A percentile compares a stretch with the other conserved stretches of the same genome.
Conservation (phyloP, 2,888 invertebrate species). For the Tromatobia lineatoria region DNA sequence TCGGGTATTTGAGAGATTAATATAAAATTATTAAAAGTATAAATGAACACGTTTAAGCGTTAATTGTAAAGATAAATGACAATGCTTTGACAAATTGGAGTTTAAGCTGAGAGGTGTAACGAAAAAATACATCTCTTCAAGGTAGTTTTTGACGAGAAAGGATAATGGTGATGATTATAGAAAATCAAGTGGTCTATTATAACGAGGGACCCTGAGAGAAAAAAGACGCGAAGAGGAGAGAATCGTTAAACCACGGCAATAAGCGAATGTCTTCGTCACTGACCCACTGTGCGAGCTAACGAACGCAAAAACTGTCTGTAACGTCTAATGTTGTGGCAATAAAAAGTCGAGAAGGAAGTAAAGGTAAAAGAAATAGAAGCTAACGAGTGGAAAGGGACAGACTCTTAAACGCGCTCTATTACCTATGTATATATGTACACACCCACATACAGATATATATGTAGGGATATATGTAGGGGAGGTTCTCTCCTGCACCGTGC, state of each 20-base stretch:
- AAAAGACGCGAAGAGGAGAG: neutral
- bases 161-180: neutral
- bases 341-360: constrained; percentile 14
- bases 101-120: no score
- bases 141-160: no score
- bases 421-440: neutral
- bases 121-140: no score
- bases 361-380: neutral
- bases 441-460: neutral
- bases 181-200: neutral
- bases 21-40: no score
- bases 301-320: constrained; percentile 18
- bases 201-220: neutral
- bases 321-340: constrained; percentile 18
- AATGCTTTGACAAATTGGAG: no score
- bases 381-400: constrained; percentile 8
- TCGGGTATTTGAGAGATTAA: no score
- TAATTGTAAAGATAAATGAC: no score
- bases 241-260: constrained; percentile 11
- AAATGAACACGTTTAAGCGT: no score
- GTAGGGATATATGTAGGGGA: neutral
- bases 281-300: constrained; percentile 31
- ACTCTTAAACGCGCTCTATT: neutral
- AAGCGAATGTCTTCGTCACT: neutral
- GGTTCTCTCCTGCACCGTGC: neutral